phyloP scores from a whole-genome alignment of 2,888 invertebrate genomes.

The Melieria picta region DNA sequence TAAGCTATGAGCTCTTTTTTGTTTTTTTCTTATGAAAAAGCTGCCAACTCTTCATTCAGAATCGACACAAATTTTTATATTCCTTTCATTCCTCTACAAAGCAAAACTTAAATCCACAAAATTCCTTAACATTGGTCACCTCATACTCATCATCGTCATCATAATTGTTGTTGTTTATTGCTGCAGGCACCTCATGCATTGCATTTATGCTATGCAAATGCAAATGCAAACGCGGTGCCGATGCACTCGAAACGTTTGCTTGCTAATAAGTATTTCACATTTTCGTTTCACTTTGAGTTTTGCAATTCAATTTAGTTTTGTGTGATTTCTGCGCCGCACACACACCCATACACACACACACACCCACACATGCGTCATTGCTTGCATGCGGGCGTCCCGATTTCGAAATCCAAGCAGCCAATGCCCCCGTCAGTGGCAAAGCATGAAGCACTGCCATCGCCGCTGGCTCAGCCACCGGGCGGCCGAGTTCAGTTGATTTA shows the following conservation, averaged over 20 bases:
- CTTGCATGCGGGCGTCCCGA: not conserved
- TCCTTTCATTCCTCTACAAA: too few relatives aligned
- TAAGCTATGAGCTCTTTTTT: too few relatives aligned
- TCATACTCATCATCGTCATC: too few relatives aligned
- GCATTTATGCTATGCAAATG: not conserved
- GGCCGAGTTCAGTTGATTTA: conserved; percentile 26
- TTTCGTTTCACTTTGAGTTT: conserved; percentile 20
- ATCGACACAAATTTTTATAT: too few relatives aligned
- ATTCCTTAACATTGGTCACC: too few relatives aligned
- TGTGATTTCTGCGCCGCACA: conserved; percentile 12
- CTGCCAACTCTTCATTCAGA: too few relatives aligned
- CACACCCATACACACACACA: not conserved
- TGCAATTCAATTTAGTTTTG: conserved; percentile 23
- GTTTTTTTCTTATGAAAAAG: too few relatives aligned
- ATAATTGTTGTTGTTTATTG: too few relatives aligned
- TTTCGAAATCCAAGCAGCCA: not conserved
- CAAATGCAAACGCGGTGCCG: not conserved
- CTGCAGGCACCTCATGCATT: too few relatives aligned
- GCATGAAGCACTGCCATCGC: not conserved
- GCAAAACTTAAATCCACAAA: too few relatives aligned
- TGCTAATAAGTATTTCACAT: conserved; percentile 11
- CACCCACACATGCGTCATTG: not conserved
- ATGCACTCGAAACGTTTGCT: not conserved
- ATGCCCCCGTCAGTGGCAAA: not conserved
- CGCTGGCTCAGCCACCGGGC: not conserved